These are phyloP conservation scores for Ancistrus triradiatus DNA, from an alignment of 2,113 vertebrate species.

Conservation along the genomic window DNA sequence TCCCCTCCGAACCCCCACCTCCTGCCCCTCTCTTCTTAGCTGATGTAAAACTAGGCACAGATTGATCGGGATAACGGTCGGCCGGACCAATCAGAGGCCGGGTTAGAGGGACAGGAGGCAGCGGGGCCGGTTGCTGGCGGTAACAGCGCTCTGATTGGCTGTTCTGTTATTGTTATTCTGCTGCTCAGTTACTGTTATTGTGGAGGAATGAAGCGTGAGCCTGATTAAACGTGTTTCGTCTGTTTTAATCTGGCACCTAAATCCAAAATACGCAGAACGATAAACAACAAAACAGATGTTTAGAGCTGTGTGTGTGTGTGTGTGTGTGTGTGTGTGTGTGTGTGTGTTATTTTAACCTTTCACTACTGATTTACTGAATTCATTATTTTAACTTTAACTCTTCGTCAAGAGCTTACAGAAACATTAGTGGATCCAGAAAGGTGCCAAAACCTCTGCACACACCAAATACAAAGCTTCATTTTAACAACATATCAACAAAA, in stretches of 20 bases:
- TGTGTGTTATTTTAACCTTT: too few species aligned
- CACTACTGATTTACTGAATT: too few species aligned
- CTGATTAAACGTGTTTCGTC: conserved; percentile 63
- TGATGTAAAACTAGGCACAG: background rate
- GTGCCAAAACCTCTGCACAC: too few species aligned
- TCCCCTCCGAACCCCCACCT: conserved; percentile 7
- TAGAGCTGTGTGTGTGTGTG: too few species aligned
- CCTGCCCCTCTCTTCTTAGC: conserved; percentile 1
- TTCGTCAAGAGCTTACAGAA: too few species aligned
- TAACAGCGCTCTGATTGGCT: conserved; percentile 72
- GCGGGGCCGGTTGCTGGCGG: conserved; percentile 69
- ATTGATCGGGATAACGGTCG: conserved; percentile 32
- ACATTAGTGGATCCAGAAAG: too few species aligned
- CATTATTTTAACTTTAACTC: too few species aligned
- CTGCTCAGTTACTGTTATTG: conserved; percentile 47
- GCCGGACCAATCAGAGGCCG: conserved; percentile 58
- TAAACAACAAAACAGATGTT: too few species aligned
- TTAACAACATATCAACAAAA: too few species aligned
- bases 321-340: too few species aligned
- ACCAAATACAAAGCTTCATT: too few species aligned
- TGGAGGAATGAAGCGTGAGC: conserved; percentile 56
- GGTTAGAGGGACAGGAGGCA: conserved; percentile 51
- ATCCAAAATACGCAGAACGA: background rate
- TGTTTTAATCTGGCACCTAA: conserved; percentile 4
- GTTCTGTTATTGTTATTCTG: conserved; percentile 52